Evolutionary conservation across 2,888 invertebrate species (phyloP).

Genomic region (Prosapia bicincta): DNA sequence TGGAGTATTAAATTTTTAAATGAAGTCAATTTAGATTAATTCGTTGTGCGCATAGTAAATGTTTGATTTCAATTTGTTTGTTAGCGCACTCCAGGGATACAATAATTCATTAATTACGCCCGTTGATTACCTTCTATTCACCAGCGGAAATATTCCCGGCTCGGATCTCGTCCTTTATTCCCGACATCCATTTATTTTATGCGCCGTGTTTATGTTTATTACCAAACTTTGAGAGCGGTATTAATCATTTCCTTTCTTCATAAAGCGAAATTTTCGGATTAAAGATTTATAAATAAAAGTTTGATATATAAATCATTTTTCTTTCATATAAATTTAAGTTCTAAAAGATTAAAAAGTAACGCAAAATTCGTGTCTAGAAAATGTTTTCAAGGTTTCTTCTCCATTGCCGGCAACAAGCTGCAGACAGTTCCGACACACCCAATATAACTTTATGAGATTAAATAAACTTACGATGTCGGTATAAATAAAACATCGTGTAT

Average conservation of each 20-base stretch:
- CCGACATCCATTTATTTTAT: background rate
- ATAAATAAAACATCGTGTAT: too few relatives aligned
- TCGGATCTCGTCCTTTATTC: background rate
- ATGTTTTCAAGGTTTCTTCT: too few relatives aligned
- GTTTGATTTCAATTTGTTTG: constrained; percentile 2
- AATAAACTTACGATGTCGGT: too few relatives aligned
- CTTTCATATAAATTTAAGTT: too few relatives aligned
- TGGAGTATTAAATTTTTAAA: background rate
- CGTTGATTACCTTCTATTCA: background rate
- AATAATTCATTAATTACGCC: background rate
- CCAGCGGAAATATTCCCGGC: background rate
- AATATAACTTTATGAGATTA: too few relatives aligned
- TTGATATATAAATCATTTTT: too few relatives aligned
- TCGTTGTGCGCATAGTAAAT: background rate
- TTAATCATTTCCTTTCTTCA: background rate
- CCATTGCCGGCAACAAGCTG: too few relatives aligned
- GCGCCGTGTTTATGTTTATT: background rate
- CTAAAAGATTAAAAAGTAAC: too few relatives aligned
- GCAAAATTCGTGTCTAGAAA: too few relatives aligned
- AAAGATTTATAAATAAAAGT: too few relatives aligned
- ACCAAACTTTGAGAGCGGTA: background rate
- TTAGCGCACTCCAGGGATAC: background rate
- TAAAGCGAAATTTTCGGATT: too few relatives aligned
- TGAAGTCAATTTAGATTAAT: background rate
- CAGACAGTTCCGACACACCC: too few relatives aligned